Evolutionary conservation across 2,113 vertebrate species (phyloP), one percentile per base, ranked within the genome.

Genomic region (Cranoglanis bouderius): DNA sequence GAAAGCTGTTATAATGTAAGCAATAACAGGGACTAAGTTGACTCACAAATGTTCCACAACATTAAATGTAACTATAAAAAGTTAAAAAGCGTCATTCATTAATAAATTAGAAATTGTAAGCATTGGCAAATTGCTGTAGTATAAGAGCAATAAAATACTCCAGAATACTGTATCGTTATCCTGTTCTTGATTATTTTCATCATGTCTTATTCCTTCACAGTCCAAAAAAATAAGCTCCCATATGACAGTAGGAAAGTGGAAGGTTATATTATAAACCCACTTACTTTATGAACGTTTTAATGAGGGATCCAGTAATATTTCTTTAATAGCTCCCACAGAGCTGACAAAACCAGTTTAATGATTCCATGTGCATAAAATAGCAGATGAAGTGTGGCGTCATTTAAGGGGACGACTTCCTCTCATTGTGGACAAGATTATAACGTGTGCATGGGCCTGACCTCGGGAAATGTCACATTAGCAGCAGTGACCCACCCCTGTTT

Each of bases 381-480:
- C 81, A 86, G 57, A 72, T 38, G 32, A 46, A 38, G 53, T 14
- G 18, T 21, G 51, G 67, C 32, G 53, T 89, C 43, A 75, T 65
- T 83, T 55, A 82, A 77, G 26, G 4, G 35, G 43, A 85, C 16
- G 32, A 63, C 81, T 80, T 85, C 57, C 70, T 90, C 72, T 77
- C 70, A 88, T n/a, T 86, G 80, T 86, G 72, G 63, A 51, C 61
- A 63, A 87, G 86, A 83, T 88, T 85, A 87, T 82, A 51, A 86
- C 77, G 70, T 55, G 59, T 40, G 72, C 90, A 74, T 91, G 80
- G 61, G 67, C 74, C 84, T 78, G 86, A 86, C 26, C 70, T 57
- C 26, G 78, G 89, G 80, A 91, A 91, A 90, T 81, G 61, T 91
- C 84, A 63, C 51, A 88, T 91, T 89, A 91, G 89, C 88, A 87